Evolutionary conservation across 2,113 vertebrate species (phyloP).

Genomic region (Istiophorus platypterus): DNA sequence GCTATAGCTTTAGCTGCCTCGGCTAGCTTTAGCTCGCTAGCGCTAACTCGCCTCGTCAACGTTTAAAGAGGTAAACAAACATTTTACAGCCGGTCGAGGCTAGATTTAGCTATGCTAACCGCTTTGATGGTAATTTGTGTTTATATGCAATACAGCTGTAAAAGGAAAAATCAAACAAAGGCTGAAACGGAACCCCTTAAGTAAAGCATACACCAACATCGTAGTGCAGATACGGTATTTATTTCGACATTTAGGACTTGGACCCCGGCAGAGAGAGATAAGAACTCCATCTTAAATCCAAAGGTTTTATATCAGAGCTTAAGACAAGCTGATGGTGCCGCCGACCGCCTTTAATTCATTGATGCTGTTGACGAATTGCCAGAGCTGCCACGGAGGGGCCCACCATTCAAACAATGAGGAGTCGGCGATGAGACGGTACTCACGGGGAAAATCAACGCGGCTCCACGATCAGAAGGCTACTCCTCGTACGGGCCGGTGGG

Average conservation of each 20-base stretch:
- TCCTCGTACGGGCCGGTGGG: not conserved
- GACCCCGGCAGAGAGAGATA: accelerated
- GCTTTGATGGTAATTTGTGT: accelerated
- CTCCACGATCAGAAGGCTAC: not conserved
- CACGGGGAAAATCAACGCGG: constrained; percentile 53
- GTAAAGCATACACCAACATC: not conserved
- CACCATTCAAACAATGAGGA: constrained; percentile 80
- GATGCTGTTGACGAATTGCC: constrained; percentile 71
- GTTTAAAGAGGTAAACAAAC: not conserved
- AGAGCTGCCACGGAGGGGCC: constrained; percentile 55
- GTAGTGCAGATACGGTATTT: too few relatives aligned
- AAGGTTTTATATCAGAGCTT: not conserved
- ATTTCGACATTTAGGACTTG: not conserved
- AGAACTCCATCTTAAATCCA: accelerated
- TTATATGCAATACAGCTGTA: not conserved
- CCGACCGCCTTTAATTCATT: not conserved
- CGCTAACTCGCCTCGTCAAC: not conserved
- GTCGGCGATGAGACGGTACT: constrained; percentile 46
- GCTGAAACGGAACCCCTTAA: not conserved
- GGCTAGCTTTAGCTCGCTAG: constrained; percentile 45
- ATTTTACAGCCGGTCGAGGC: accelerated
- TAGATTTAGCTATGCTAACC: accelerated
- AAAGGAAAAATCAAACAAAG: constrained; percentile 46
- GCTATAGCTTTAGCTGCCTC: not conserved
- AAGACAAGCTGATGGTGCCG: not conserved